These are phyloP conservation scores for Agrenia bidenticulata DNA, from an alignment of 2,888 invertebrate species.

Conservation along the genomic window DNA sequence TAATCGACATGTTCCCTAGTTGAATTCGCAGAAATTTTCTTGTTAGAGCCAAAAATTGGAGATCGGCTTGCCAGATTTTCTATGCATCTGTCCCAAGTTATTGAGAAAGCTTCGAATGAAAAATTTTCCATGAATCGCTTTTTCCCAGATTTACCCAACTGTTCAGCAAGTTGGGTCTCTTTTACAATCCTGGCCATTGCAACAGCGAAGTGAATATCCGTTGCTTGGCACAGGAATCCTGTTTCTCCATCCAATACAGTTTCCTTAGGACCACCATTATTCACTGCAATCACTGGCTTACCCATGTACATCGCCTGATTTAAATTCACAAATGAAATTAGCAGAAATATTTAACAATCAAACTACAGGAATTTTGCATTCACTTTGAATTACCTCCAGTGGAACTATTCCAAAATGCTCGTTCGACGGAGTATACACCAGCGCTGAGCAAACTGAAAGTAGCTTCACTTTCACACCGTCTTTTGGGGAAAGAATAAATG, in stretches of 20 bases:
- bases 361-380: background rate
- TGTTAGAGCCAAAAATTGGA: too few relatives aligned
- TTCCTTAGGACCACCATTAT: slow-evolving; percentile 94
- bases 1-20: slow-evolving; percentile 7
- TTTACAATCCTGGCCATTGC: slow-evolving; percentile 72
- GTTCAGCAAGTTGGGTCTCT: slow-evolving; percentile 63
- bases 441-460: slow-evolving; percentile 71
- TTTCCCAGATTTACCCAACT: slow-evolving; percentile 74
- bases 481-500: slow-evolving; percentile 82
- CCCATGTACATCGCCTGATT: slow-evolving; percentile 80
- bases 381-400: slow-evolving; percentile 65
- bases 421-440: slow-evolving; percentile 92
- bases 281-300: slow-evolving; percentile 91
- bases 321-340: background rate
- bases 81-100: slow-evolving; percentile 63
- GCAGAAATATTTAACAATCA: background rate
- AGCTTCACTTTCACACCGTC: slow-evolving; percentile 81
- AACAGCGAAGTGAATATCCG: slow-evolving; percentile 70
- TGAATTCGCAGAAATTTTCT: too few relatives aligned
- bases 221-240: slow-evolving; percentile 75
- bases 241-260: slow-evolving; percentile 78
- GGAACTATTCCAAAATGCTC: slow-evolving; percentile 99
- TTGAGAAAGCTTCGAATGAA: slow-evolving; percentile 77
- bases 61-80: too few relatives aligned
- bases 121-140: slow-evolving; percentile 75